Evolutionary conservation across 2,797 vertebrate species (phyloP).

Genomic region (Smutsia temminckii): DNA sequence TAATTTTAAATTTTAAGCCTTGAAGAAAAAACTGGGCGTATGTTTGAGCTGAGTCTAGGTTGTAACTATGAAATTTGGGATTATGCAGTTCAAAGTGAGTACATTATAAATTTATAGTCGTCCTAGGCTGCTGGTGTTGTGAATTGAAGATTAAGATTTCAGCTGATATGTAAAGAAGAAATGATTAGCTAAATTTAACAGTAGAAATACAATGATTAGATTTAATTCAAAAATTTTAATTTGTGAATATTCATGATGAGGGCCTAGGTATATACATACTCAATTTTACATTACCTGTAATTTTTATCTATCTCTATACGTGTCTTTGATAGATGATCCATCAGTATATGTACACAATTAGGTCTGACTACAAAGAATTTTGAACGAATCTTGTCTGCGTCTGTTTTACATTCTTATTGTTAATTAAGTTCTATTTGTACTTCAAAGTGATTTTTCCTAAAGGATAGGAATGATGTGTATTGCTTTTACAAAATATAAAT

Average conservation of each 20-base stretch:
- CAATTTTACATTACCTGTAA: not conserved
- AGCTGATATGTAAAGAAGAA: conserved; percentile 34
- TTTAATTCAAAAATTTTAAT: conserved; percentile 28
- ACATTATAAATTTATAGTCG: conserved; percentile 56
- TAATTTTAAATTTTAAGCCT: conserved; percentile 38
- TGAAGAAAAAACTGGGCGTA: conserved; percentile 14
- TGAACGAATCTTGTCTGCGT: not conserved
- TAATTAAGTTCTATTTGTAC: conserved; percentile 50
- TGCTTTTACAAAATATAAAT: conserved; percentile 49
- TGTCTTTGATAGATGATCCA: not conserved
- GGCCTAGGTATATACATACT: not conserved
- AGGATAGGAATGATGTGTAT: not conserved
- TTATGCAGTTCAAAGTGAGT: conserved; percentile 46
- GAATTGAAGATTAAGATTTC: conserved; percentile 37
- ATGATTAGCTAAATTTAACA: not conserved
- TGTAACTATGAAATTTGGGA: conserved; percentile 16
- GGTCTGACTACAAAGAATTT: not conserved
- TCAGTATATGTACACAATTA: not conserved
- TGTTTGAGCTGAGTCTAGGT: not conserved
- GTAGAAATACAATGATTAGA: not conserved
- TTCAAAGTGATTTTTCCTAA: conserved; percentile 54
- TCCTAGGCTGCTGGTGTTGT: not conserved
- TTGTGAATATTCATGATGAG: not conserved
- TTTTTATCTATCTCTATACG: not conserved
- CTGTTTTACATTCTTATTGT: not conserved